Evolutionary conservation across 2,797 vertebrate genomes (phyloP), one percentile per base, ranked within the genome.

Genomic region (Protosalanx chinensis): DNA sequence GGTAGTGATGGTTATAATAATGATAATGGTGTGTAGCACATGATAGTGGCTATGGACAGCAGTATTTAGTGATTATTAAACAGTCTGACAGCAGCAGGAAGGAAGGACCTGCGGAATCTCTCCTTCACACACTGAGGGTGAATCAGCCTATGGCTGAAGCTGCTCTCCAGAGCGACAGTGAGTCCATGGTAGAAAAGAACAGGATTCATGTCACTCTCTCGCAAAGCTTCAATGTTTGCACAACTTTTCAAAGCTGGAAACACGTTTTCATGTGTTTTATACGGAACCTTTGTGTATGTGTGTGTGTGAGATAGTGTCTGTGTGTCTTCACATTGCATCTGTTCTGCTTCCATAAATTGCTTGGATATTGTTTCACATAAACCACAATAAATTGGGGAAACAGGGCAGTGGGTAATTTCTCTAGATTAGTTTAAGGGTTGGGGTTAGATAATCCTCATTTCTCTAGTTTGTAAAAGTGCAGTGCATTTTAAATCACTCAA

Each of bases 341-440:
- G 67, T 71, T 73, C 64, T 13, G 15, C 64, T 74, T 79, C 64
- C 69, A 72, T 76, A 75, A 74, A 62, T 67, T 58, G 30, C 62
- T 46, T 51, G 56, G 64, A 57, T 71, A 67, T 71, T 72, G 71
- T 64, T 65, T 72, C 66, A 61, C 74, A 75, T 71, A 23, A 51
- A 56, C 68, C 76, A 77, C 72, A 74, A 80, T 82, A 71, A 70
- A 84, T 76, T 76, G 61, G 32, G 65, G 66, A 60, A 75, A 74
- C 66, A 72, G 80, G 35, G 65, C 59, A 29, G 18, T 41, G 61
- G 18, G 68, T 75, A 72, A 80, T 82, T 82, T 80, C 80, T 79
- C 76, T 46, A 30, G 78, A 78, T 78, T 67, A 65, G 16, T 71
- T 8, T 35, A 32, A 68, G 23, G 23, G 23, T 27, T 27, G 23